Conservation (phyloP, 2,113 vertebrate species). For the Ciconia boyciana region DNA sequence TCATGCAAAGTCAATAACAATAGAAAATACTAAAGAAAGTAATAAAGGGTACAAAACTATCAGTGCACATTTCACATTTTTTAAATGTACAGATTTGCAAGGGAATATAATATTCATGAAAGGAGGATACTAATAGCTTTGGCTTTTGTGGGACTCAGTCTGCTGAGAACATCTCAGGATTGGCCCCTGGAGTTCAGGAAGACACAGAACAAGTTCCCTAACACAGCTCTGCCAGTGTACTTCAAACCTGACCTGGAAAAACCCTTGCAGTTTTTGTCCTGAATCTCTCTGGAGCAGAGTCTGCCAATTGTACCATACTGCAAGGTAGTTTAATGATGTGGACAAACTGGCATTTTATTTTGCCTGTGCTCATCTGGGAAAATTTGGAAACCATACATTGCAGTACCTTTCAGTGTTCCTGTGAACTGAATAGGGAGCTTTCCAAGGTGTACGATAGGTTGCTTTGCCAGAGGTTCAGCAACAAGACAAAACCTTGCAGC, state of each 20-base stretch:
- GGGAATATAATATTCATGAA: neutral
- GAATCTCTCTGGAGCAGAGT: neutral
- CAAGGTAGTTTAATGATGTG: constrained; percentile 2
- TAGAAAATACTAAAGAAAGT: neutral
- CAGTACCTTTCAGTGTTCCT: neutral
- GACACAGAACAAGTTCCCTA: neutral
- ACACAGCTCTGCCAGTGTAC: neutral
- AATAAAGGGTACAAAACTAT: neutral
- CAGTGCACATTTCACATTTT: neutral
- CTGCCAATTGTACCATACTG: neutral
- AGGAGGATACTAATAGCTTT: neutral
- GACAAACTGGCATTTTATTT: neutral
- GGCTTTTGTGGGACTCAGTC: neutral
- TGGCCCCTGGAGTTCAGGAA: neutral
- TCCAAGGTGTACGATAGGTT: neutral
- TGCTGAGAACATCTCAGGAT: neutral
- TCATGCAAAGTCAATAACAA: neutral
- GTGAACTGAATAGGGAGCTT: neutral
- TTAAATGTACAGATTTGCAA: neutral
- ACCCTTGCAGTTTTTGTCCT: neutral
- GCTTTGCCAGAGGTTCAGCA: neutral
- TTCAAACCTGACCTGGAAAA: constrained; percentile 4
- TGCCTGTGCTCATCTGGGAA: neutral
- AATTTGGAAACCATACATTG: constrained; percentile 5
- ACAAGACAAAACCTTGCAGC: neutral